Conservation (phyloP, 2,797 vertebrate genomes). For the Mustela erminea region DNA sequence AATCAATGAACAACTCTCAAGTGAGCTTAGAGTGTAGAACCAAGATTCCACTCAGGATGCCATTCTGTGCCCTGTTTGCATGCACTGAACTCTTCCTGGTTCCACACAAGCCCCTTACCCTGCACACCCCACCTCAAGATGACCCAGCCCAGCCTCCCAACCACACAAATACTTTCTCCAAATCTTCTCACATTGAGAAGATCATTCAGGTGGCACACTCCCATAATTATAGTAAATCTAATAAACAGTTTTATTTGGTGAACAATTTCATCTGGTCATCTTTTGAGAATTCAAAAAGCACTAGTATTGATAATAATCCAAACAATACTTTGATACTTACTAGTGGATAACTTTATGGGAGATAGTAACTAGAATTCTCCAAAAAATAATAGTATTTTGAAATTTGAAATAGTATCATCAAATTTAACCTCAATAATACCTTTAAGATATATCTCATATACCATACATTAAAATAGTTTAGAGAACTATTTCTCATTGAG, state of each 20-base stretch:
- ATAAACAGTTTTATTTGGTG: not conserved
- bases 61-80: rapidly evolving
- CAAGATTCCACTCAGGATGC: rapidly evolving
- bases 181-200: not conserved
- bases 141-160: rapidly evolving
- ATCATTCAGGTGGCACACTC: rapidly evolving
- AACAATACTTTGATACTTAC: not conserved
- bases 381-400: not conserved
- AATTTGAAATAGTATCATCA: not conserved
- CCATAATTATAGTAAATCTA: not conserved
- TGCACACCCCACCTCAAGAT: not conserved
- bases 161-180: too few species aligned
- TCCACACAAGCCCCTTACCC: rapidly evolving
- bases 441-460: not conserved
- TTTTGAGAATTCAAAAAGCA: not conserved
- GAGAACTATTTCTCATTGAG: not conserved
- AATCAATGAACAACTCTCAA: not conserved
- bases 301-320: not conserved
- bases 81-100: rapidly evolving
- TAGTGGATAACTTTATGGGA: not conserved
- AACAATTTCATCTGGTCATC: not conserved
- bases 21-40: not conserved
- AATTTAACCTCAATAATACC: not conserved
- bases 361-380: not conserved
- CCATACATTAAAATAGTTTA: not conserved